Percentiles rank a stretch among this genome's conserved stretches.
phyloP scores from a whole-genome alignment of 2,888 invertebrate species.

The Dorcus hopei region DNA sequence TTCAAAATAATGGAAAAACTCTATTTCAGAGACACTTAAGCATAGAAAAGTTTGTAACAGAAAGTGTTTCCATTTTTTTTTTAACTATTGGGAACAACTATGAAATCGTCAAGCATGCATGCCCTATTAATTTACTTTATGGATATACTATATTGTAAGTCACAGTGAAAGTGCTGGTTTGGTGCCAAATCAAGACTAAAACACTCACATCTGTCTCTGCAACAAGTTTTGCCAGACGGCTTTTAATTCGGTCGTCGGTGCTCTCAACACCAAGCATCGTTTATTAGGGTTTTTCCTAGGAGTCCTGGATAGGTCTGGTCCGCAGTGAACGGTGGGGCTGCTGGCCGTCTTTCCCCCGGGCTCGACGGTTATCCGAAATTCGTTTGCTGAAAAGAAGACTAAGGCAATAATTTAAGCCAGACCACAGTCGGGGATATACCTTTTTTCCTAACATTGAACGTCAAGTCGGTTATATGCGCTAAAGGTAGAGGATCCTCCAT shows the following conservation, averaged over 20 bases:
- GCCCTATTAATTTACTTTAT: slow-evolving; percentile 23
- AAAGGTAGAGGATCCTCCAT: slow-evolving; percentile 83
- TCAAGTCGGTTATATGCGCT: slow-evolving; percentile 74
- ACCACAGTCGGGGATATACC: slow-evolving; percentile 49
- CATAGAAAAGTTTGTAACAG: too few relatives aligned
- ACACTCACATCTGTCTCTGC: slow-evolving; percentile 79
- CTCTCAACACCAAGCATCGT: slow-evolving; percentile 70
- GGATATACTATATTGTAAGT: slow-evolving; percentile 25
- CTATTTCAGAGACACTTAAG: too few relatives aligned
- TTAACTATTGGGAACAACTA: too few relatives aligned
- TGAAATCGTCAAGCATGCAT: slow-evolving; percentile 1
- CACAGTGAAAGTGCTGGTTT: slow-evolving; percentile 12
- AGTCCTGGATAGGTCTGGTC: slow-evolving; percentile 60
- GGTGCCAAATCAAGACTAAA: background rate
- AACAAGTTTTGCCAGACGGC: slow-evolving; percentile 89
- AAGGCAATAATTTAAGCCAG: background rate
- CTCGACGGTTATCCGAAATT: slow-evolving; percentile 76
- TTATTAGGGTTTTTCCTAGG: slow-evolving; percentile 64
- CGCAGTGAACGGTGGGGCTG: slow-evolving; percentile 72
- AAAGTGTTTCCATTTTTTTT: too few relatives aligned
- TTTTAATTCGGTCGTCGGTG: slow-evolving; percentile 80
- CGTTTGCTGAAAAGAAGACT: slow-evolving; percentile 61
- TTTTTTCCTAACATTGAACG: slow-evolving; percentile 83
- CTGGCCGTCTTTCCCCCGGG: slow-evolving; percentile 62
- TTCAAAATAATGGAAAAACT: too few relatives aligned